Base-by-base conservation (phyloP, 1,140 invertebrate species). In the Bombus ignitus region DNA sequence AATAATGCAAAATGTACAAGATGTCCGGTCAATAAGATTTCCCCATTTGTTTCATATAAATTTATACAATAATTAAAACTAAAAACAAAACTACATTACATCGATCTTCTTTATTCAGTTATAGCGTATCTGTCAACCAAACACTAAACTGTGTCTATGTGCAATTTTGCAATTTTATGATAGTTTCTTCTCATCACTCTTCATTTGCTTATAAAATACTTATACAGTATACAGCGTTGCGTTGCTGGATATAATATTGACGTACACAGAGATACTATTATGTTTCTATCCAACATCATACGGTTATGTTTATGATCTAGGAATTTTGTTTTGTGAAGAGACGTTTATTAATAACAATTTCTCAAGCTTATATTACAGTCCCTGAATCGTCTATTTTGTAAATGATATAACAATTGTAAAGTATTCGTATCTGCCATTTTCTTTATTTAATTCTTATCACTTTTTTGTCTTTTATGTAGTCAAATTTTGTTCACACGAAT, bases 351-450 rank as follows among this genome's bases (percentile, higher is more conserved):
- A 62, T 57, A 77, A 28, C 32, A 39, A 62, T 32, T 77, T 62
- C 25, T 62, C 47, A 62, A 28, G 25, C 37, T 59, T 76, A 76
- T 76, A 59, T 39, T 62, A 76, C 74, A 57, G 75, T 77, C 74
- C 53, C 53, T 76, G 47, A 59, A 77, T 77, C 32, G 9, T 62
- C 35, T 77, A 77, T 77, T 62, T 62, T 42, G 22, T 77, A 62
- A 75, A 75, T 62, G 25, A 57, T 39, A 77, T 25, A 74, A 47
- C 72, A 62, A 62, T 77, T 9, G 22, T 75, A 53, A 47, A 57
- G 42, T 75, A 74, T 53, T 28, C 28, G 0, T 72, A 72, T 75
- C 28, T 53, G 37, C 12, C 18, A 57, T 25, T 57, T 37, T 62
- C 28, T 62, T 62, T 28, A 59, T 53, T n/a, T 28, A 76, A 76